phyloP scores from a whole-genome alignment of 1,140 invertebrate species.

The Wasmannia auropunctata region DNA sequence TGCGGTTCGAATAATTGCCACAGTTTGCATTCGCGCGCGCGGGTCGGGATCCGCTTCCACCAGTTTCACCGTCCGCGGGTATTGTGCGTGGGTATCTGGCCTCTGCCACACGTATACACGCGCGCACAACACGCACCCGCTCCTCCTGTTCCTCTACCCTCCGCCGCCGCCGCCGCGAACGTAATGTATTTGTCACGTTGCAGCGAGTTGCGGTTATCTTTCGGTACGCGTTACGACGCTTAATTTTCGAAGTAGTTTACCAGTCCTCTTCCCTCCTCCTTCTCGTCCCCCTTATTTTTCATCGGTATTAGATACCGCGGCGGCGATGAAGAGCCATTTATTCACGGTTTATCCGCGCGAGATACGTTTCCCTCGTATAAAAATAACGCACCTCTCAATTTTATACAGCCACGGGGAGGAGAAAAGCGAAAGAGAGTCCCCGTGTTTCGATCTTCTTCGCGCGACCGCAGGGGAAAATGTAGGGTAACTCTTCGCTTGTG shows the following conservation, averaged over 20 bases:
- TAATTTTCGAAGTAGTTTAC: slow-evolving; percentile 30
- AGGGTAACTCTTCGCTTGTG: background rate
- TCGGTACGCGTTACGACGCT: background rate
- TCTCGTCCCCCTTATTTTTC: slow-evolving; percentile 47
- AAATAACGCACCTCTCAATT: background rate
- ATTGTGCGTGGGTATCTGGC: background rate
- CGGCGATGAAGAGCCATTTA: slow-evolving; percentile 35
- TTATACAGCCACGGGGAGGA: background rate
- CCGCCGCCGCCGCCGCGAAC: too few relatives aligned
- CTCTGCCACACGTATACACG: background rate
- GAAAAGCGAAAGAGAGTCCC: too few relatives aligned
- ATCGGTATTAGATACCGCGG: background rate
- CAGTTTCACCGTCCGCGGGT: too few relatives aligned
- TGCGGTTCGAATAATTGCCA: slow-evolving; percentile 73
- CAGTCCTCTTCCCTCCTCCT: too few relatives aligned
- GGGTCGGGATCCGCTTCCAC: slow-evolving; percentile 42
- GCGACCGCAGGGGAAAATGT: background rate
- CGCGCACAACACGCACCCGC: background rate
- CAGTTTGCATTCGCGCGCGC: slow-evolving; percentile 65
- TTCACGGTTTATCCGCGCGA: background rate
- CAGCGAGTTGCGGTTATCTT: slow-evolving; percentile 38
- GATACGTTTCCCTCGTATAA: background rate
- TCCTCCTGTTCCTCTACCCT: too few relatives aligned
- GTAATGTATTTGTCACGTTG: slow-evolving; percentile 44
- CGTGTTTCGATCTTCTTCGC: background rate